phyloP scores from a whole-genome alignment of 2,888 invertebrate genomes.

The Lasioglossum lativentre region DNA sequence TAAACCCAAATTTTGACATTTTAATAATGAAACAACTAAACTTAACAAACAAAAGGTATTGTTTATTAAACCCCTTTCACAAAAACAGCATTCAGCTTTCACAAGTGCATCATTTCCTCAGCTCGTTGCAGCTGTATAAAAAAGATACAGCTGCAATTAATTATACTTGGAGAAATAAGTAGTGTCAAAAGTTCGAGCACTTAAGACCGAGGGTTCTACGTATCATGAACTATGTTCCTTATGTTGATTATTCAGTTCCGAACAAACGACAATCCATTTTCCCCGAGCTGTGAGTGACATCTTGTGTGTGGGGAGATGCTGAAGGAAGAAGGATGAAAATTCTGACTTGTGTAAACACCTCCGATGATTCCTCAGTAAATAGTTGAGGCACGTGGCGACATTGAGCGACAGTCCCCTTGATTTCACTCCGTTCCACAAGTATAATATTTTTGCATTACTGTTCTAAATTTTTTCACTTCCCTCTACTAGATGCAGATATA shows the following conservation, averaged over 20 bases:
- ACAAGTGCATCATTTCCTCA: not conserved
- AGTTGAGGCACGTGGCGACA: conserved; percentile 35
- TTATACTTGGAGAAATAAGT: not conserved
- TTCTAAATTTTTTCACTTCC: too few relatives aligned
- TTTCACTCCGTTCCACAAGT: too few relatives aligned
- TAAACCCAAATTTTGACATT: too few relatives aligned
- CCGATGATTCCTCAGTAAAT: conserved; percentile 25
- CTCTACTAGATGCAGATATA: too few relatives aligned
- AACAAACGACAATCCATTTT: conserved; percentile 54
- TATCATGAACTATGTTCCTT: conserved; percentile 15
- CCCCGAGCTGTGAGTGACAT: conserved; percentile 38
- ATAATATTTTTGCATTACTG: too few relatives aligned
- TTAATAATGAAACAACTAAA: too few relatives aligned
- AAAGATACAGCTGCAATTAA: not conserved
- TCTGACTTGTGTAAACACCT: conserved; percentile 37
- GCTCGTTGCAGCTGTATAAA: not conserved
- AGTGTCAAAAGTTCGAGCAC: conserved; percentile 9
- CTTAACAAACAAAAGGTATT: too few relatives aligned
- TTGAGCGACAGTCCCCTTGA: not conserved
- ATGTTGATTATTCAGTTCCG: conserved; percentile 35
- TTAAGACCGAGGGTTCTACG: conserved; percentile 10
- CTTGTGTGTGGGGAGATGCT: conserved; percentile 23
- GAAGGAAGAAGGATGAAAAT: conserved; percentile 40
- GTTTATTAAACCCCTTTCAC: too few relatives aligned
- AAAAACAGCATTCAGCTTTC: too few relatives aligned